Conservation (phyloP, 2,888 invertebrate genomes). For the Agrotis exclamationis region DNA sequence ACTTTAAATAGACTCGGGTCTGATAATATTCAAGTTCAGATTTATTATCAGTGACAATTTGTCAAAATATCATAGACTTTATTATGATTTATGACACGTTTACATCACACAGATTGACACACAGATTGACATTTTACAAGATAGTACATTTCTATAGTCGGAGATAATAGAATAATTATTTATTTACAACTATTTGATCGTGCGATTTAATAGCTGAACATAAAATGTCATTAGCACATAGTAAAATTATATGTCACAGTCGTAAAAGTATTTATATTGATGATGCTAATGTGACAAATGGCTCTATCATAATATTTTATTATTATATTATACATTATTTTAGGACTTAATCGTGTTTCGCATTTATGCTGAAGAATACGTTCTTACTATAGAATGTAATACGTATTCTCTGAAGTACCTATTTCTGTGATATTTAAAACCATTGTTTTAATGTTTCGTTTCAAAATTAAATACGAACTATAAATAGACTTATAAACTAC, state of each 20-base stretch:
- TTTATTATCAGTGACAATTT: not conserved
- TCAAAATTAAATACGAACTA: too few relatives aligned
- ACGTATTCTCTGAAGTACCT: too few relatives aligned
- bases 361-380: conserved; percentile 8
- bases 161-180: not conserved
- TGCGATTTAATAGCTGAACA: conserved; percentile 11
- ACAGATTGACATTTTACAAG: too few relatives aligned
- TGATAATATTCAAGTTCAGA: too few relatives aligned
- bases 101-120: not conserved
- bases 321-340: not conserved
- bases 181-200: not conserved
- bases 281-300: conserved; percentile 15
- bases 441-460: too few relatives aligned
- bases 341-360: not conserved
- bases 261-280: conserved; percentile 18
- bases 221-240: conserved; percentile 1
- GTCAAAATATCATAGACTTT: conserved; percentile 13
- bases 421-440: too few relatives aligned
- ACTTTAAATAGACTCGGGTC: too few relatives aligned
- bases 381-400: not conserved
- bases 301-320: not conserved
- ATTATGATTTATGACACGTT: conserved; percentile 14
- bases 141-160: not conserved
- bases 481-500: too few relatives aligned
- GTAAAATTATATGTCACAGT: not conserved